These are phyloP conservation scores for Camponotus floridanus DNA, from an alignment of 1,140 invertebrate genomes.

Conservation along the genomic window DNA sequence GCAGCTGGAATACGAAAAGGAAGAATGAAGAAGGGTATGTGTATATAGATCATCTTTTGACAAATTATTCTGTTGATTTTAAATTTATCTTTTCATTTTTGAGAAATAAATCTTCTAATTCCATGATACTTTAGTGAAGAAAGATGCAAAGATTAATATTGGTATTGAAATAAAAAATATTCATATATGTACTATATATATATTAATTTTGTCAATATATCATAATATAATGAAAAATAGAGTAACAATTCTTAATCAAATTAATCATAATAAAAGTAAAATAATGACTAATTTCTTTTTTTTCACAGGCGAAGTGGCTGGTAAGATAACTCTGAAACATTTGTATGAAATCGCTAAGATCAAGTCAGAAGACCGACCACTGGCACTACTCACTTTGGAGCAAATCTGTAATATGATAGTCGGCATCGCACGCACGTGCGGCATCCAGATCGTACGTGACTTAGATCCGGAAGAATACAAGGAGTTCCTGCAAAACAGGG, in stretches of 20 bases:
- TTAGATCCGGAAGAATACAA: slow-evolving; percentile 94
- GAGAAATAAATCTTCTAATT: neutral
- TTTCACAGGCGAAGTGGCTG: slow-evolving; percentile 92
- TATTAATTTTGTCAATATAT: neutral
- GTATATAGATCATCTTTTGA: neutral
- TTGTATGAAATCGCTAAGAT: slow-evolving; percentile 99
- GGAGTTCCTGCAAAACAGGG: slow-evolving; percentile 93
- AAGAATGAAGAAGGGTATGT: slow-evolving; percentile 33
- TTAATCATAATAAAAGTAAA: neutral
- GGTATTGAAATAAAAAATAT: neutral
- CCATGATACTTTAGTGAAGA: neutral
- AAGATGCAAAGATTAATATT: neutral
- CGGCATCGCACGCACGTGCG: slow-evolving; percentile 91
- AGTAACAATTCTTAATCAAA: neutral
- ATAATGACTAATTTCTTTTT: neutral
- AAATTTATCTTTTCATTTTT: neutral
- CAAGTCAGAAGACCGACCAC: slow-evolving; percentile 94
- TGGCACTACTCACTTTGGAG: slow-evolving; percentile 89
- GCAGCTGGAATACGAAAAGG: slow-evolving; percentile 96
- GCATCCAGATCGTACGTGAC: slow-evolving; percentile 94
- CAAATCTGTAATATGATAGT: slow-evolving; percentile 94
- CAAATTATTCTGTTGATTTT: neutral
- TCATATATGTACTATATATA: too few relatives aligned
- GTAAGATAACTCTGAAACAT: slow-evolving; percentile 98
- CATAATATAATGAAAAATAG: neutral